Evolutionary conservation across 2,888 invertebrate species (phyloP).

Genomic region (Hemaris fuciformis): DNA sequence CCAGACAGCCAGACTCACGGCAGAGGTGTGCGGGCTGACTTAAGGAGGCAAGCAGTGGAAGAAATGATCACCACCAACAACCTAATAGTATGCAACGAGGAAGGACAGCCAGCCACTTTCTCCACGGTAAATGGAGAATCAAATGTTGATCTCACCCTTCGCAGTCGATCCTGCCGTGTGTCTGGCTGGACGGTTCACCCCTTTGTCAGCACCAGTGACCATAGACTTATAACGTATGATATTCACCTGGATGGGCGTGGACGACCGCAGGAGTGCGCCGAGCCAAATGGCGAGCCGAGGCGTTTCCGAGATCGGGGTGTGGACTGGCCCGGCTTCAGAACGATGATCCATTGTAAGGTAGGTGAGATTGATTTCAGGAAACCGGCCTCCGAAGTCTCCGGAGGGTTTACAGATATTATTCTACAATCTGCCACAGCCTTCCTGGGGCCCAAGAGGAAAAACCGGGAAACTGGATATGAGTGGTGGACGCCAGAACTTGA

Average conservation of each 20-base stretch:
- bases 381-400: too few relatives aligned
- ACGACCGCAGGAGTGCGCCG: background rate
- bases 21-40: conserved; percentile 16
- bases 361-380: too few relatives aligned
- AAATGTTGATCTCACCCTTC: conserved; percentile 7
- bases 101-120: conserved; percentile 15
- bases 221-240: conserved; percentile 38
- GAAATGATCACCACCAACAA: background rate
- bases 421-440: too few relatives aligned
- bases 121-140: background rate
- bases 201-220: background rate
- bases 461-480: conserved; percentile 13
- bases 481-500: conserved; percentile 20
- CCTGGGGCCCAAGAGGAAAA: too few relatives aligned
- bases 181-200: background rate
- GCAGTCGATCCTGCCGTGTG: background rate
- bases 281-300: background rate
- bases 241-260: conserved; percentile 44
- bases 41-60: background rate
- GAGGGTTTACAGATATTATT: too few relatives aligned
- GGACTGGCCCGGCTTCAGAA: too few relatives aligned
- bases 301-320: too few relatives aligned
- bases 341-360: too few relatives aligned
- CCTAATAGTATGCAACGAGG: background rate
- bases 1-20: conserved; percentile 18